Evolutionary conservation across 2,797 vertebrate species (phyloP), one percentile per base, ranked within the genome.

Genomic region (Otus scops): DNA sequence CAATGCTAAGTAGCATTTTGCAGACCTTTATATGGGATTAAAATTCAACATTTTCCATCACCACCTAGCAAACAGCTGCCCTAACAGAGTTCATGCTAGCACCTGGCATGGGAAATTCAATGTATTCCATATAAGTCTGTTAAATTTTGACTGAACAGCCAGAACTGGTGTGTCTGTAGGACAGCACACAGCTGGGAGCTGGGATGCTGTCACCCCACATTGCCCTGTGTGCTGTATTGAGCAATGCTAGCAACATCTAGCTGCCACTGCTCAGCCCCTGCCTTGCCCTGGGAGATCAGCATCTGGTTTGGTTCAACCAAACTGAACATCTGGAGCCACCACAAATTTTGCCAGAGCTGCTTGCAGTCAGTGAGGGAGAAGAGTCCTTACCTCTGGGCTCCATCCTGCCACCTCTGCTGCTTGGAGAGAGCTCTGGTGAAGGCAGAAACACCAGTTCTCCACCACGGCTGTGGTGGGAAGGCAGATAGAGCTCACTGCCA

Each of bases 31-130:
- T 4, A 24, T 6, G 7, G 59, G 13, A 50, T 69, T 74, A 53
- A 92, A 89, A 95, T 68, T 82, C 85, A 68, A 57, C 34, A 11
- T 85, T 92, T 83, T 68, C 61, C 50, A 61, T 47, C 43, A 36
- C n/a, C 3, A 1, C 38, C 59, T 36, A 56, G 81, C 34, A 92
- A 91, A 82, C 34, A 73, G 39, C 63, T 76, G n/a, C 36, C 45
- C 34, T 53, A 36, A 50, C 19, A 85, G 41, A 53, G 13, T 27
- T 65, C 30, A 26, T 7, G 3, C n/a, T 54, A 63, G 59, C 56
- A 79, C n/a, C 56, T 21, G 10, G 34, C 28, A 28, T 61, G 36
- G 81, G 23, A 92, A 87, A 90, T 57, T 14, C 53, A 67, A 54
- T 20, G 24, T 43, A 26, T 90, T 71, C 57, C 5, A 3, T 30